Conservation (phyloP, 2,797 vertebrate genomes). For the Ispidina picta region DNA sequence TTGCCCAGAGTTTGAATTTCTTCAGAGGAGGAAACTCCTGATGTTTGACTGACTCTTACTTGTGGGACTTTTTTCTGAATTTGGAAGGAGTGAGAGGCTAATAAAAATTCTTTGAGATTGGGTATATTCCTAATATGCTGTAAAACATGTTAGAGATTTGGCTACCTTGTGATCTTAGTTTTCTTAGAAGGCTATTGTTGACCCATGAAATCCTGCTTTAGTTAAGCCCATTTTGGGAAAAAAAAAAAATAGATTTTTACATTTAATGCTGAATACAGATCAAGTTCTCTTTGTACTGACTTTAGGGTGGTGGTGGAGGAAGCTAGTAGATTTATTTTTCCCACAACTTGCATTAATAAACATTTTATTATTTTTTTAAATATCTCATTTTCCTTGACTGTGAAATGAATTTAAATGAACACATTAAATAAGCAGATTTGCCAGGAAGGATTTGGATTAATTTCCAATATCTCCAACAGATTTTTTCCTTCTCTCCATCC, state of each 20-base stretch:
- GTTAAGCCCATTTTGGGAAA: background rate
- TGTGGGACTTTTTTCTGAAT: background rate
- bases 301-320: background rate
- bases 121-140: background rate
- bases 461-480: background rate
- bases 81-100: background rate
- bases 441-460: background rate
- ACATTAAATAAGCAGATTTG: constrained; percentile 2
- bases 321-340: background rate
- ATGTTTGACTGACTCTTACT: fast-evolving
- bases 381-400: constrained; percentile 2
- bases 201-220: background rate
- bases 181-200: background rate
- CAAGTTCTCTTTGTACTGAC: background rate
- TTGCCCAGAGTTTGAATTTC: background rate
- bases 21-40: background rate
- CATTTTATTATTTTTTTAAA: background rate
- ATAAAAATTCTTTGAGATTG: constrained; percentile 2
- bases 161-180: background rate
- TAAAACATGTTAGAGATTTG: background rate
- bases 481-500: background rate
- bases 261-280: background rate
- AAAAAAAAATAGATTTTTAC: background rate
- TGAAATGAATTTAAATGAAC: constrained; percentile 31
- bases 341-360: background rate